Base-by-base conservation (phyloP, 2,113 vertebrate species). In the rat (Rattus norvegicus) region DNA sequence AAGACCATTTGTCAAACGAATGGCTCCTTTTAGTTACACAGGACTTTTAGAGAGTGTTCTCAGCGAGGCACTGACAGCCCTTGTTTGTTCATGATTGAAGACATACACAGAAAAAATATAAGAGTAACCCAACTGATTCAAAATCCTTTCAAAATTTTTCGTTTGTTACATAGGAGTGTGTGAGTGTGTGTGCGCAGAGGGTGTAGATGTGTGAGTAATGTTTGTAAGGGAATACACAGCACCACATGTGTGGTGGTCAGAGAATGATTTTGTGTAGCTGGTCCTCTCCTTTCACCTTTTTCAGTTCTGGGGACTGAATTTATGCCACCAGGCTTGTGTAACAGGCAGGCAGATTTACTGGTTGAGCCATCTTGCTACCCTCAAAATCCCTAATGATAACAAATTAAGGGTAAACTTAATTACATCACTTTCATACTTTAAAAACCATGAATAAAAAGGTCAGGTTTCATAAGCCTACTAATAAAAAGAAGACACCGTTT, bases 361-460 rank as follows among this genome's bases (percentile, higher is more conserved):
- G 3, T 5, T 43, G 81, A 63, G 7, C 59, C 24, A 30, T 47
- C 26, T 63, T 85, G 81, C 59, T 43, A 26, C 59, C 4, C 13
- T 67, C 24, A 91, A 72, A 97, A 95, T 79, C 83, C 26, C 47
- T 39, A 94, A n/a, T 83, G 17, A 76, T 76, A 49, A 94, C 70
- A 92, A 96, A 73, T 72, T 75, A 91, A 93, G 86, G 59, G 33
- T 76, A 43, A 43, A 2, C 43, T 43, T 79, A 94, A 95, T 85
- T 95, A 88, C 86, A 61, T 59, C 4, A 91, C 30, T 83, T 33
- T 92, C 83, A 81, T 75, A 90, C 1, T 96, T 86, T 87, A 90
- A 65, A 90, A 95, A 85, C 7, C 54, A 96, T 11, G 49, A 77
- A 69, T 84, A 80, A 65, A 70, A 19, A 75, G 39, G 28, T 56